Percentiles rank a stretch among this genome's conserved stretches.
These are phyloP conservation scores for Eulemur mongoz DNA, from an alignment of 2,797 vertebrate genomes.

Conservation along the genomic window DNA sequence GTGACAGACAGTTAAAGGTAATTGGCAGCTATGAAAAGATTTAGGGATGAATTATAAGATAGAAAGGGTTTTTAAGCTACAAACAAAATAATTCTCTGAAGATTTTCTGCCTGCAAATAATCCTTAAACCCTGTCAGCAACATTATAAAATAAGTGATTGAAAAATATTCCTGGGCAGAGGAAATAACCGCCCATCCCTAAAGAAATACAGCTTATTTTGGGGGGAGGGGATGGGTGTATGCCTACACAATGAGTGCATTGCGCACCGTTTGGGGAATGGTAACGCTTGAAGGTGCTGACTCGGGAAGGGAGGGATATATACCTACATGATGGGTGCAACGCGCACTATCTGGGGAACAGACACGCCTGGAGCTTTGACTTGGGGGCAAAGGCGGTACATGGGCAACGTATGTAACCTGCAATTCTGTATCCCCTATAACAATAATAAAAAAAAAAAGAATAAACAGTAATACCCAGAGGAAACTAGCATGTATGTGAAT, in stretches of 20 bases:
- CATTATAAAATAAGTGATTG: background rate
- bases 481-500: background rate
- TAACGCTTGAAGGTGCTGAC: no score
- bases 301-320: no score
- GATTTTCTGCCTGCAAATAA: background rate
- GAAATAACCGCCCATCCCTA: background rate
- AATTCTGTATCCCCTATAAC: no score
- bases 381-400: no score
- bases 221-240: no score
- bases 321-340: no score
- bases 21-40: background rate
- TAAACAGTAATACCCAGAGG: background rate
- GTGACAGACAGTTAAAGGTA: background rate
- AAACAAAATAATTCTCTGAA: background rate
- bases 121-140: background rate
- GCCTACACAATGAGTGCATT: no score
- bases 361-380: no score
- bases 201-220: constrained; percentile 4
- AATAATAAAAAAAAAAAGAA: background rate
- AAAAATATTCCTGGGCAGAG: background rate
- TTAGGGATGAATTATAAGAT: background rate
- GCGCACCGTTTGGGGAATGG: no score
- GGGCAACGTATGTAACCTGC: no score
- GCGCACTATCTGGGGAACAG: no score
- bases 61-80: background rate